phyloP scores from a whole-genome alignment of 2,113 vertebrate species.

The Oceanites oceanicus region DNA sequence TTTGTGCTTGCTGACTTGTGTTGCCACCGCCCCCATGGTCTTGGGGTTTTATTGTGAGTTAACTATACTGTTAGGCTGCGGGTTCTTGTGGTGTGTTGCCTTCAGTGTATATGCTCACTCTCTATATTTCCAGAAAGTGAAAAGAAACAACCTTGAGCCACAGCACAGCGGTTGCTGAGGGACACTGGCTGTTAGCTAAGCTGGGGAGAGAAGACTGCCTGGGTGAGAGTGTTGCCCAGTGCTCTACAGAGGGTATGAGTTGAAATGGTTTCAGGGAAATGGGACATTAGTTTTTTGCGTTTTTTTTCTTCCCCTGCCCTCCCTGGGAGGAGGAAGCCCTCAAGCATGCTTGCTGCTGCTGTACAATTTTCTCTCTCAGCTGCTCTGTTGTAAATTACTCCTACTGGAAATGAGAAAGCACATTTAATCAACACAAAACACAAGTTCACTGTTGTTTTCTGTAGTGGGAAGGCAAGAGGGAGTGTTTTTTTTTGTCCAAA shows the following conservation, averaged over 20 bases:
- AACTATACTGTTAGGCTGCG: rapidly evolving
- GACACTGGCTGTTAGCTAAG: neutral
- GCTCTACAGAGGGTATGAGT: neutral
- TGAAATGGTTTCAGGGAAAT: neutral
- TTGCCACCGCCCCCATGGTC: neutral
- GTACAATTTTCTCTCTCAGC: neutral
- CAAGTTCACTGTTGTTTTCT: neutral
- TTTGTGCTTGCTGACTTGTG: neutral
- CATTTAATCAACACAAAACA: neutral
- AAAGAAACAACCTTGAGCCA: neutral
- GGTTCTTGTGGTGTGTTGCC: neutral
- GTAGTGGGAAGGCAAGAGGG: neutral
- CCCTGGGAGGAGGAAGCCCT: neutral
- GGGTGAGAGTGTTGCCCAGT: neutral
- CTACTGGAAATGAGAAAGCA: neutral
- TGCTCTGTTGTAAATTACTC: neutral
- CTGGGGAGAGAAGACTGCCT: neutral
- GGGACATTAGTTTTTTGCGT: neutral
- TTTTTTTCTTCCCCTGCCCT: neutral
- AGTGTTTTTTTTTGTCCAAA: neutral
- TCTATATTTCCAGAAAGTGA: neutral
- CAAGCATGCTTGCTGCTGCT: neutral
- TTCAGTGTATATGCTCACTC: neutral
- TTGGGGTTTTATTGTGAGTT: neutral
- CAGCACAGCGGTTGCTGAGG: neutral